phyloP scores from a whole-genome alignment of 2,888 invertebrate species.

The Tortricodes alternella region DNA sequence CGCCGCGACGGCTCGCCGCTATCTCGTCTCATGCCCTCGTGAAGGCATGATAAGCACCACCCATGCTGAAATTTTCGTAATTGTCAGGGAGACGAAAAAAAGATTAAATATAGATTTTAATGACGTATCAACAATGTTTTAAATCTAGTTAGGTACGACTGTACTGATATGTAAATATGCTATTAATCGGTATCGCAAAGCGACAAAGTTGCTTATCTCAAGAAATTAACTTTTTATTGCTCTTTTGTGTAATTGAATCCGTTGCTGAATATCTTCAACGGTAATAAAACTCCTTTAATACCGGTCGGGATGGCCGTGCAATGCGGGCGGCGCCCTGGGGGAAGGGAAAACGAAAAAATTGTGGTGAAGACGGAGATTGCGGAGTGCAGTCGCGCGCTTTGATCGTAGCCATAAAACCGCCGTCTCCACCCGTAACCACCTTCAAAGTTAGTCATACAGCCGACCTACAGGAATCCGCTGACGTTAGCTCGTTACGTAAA shows the following conservation, averaged over 20 bases:
- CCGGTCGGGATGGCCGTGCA: slow-evolving; percentile 49
- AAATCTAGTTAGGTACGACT: background rate
- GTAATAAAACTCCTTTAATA: slow-evolving; percentile 60
- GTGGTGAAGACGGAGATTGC: slow-evolving; percentile 53
- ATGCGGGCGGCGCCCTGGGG: slow-evolving; percentile 62
- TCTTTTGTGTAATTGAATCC: slow-evolving; percentile 31
- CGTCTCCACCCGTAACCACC: background rate
- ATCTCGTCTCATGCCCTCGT: slow-evolving; percentile 17
- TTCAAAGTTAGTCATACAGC: background rate
- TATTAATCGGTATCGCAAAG: background rate
- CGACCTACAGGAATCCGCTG: slow-evolving; percentile 63
- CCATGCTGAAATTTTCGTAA: slow-evolving; percentile 25
- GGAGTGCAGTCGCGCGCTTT: background rate
- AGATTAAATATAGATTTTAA: too few relatives aligned
- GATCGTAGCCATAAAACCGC: background rate
- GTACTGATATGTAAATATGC: background rate
- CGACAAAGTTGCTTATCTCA: background rate
- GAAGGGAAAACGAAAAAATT: slow-evolving; percentile 60
- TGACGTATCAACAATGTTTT: background rate
- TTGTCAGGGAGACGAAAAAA: too few relatives aligned
- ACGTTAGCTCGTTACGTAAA: slow-evolving; percentile 59
- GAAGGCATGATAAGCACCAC: slow-evolving; percentile 33
- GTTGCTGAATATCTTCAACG: slow-evolving; percentile 48
- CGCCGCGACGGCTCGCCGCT: slow-evolving; percentile 19
- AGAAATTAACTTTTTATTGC: background rate